Percentiles rank a stretch among this genome's conserved stretches.
phyloP scores from a whole-genome alignment of 2,113 vertebrate species.

The human (Homo sapiens) region DNA sequence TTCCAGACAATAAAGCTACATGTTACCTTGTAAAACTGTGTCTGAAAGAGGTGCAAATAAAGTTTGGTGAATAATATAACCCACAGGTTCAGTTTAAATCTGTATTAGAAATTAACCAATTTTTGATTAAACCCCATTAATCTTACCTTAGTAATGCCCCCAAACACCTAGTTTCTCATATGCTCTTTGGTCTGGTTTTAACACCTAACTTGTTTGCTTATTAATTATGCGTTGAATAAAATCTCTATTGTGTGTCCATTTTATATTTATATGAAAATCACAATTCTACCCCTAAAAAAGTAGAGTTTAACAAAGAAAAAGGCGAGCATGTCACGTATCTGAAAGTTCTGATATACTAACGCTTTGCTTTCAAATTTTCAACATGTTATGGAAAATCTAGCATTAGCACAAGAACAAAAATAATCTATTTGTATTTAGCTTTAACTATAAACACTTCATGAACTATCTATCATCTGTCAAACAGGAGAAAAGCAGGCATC shows the following conservation, averaged over 20 bases:
- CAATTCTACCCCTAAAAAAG: neutral
- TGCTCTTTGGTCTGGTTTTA: neutral
- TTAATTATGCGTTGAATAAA: neutral
- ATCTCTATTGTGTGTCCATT: neutral
- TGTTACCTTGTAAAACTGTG: neutral
- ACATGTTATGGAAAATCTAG: neutral
- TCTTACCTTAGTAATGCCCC: neutral
- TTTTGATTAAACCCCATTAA: neutral
- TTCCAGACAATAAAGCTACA: neutral
- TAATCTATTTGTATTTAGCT: neutral
- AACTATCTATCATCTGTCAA: neutral
- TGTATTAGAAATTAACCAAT: neutral
- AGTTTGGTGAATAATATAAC: neutral
- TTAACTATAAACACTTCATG: constrained; percentile 2
- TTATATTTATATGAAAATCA: neutral
- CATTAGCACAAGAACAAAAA: neutral
- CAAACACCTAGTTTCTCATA: constrained; percentile 4
- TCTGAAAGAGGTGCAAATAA: neutral
- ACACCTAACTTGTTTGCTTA: neutral
- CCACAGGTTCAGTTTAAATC: neutral
- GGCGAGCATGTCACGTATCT: neutral
- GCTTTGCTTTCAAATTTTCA: neutral
- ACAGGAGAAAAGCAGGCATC: neutral
- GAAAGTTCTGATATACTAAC: neutral
- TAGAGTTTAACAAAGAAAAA: neutral